Percentiles rank a stretch among this genome's conserved stretches.
phyloP scores from a whole-genome alignment of 2,888 invertebrate species.

The Steinernema hermaphroditum region DNA sequence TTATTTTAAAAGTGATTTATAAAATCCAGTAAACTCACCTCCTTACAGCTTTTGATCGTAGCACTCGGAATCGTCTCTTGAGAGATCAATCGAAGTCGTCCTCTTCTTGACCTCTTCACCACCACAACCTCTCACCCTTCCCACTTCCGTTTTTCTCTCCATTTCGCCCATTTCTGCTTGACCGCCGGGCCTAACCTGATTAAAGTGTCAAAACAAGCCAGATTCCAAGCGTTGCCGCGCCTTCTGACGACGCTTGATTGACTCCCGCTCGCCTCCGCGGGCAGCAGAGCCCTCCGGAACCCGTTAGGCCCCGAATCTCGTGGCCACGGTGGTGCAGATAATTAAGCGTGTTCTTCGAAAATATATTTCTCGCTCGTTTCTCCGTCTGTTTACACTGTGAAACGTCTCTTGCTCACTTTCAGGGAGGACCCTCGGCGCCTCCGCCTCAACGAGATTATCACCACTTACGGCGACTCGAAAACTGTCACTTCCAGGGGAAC shows the following conservation, averaged over 20 bases:
- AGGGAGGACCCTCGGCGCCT: slow-evolving; percentile 5
- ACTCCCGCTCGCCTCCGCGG: not conserved
- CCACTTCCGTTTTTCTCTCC: too few species aligned
- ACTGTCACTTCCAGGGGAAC: slow-evolving; percentile 11
- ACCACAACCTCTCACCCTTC: not conserved
- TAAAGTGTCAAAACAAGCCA: not conserved
- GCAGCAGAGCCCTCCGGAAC: not conserved
- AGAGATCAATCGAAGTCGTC: too few species aligned
- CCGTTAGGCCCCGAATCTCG: slow-evolving; percentile 1
- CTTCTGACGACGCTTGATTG: slow-evolving; percentile 1
- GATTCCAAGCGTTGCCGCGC: not conserved
- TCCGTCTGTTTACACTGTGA: not conserved
- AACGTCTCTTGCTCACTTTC: not conserved
- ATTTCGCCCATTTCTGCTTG: not conserved
- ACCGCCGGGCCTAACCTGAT: not conserved
- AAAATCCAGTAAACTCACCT: too few species aligned
- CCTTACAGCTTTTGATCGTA: not conserved
- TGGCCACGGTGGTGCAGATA: slow-evolving; percentile 1
- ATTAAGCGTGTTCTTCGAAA: slow-evolving; percentile 21
- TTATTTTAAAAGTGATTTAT: too few species aligned
- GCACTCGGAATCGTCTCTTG: too few species aligned
- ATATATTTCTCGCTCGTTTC: slow-evolving; percentile 14
- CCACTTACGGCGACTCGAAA: not conserved
- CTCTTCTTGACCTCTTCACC: too few species aligned
- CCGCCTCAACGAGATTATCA: slow-evolving; percentile 15